Base-by-base conservation (phyloP, 1,140 invertebrate species). In the Venustaconcha ellipsiformis region DNA sequence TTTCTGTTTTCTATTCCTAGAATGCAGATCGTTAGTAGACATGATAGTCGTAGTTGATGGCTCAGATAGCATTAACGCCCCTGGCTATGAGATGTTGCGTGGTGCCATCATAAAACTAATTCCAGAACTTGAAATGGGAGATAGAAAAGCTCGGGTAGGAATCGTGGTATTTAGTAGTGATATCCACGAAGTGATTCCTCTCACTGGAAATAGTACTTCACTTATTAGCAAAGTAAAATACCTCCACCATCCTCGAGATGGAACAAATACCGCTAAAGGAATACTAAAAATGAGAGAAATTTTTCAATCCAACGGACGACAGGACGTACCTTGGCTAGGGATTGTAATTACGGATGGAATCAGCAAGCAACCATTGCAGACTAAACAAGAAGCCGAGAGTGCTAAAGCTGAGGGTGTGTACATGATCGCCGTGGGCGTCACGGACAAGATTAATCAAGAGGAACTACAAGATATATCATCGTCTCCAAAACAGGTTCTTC, bases 1-100 rank as follows among this genome's bases (percentile, higher is more conserved):
- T 48, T 48, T 48, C 37, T 11, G 37, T 48, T 48, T 48, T 48
- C 37, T 48, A 48, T 11, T 11, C 5, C 37, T 55, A 77, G 75
- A 77, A 77, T 77, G 75, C 56, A 56, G 70, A 13, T 67, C 63
- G 5, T 48, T 77, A n/a, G 68, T 77, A 57, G 75, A 77, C 48
- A 15, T 77, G 20, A 67, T 18, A 55, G 2, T 77, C 20, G 75
- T 77, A 17, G 63, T 77, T n/a, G 75, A 77, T 30, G 75, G 75
- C 56, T 77, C 75, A 11, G 75, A 77, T 57, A 77, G 75, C 58
- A 72, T 77, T 30, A 48, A 26, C 11, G 14, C 18, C 20, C 26
- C 15, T 15, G 57, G 72, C n/a, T 77, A 68, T 56, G 58, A 30
- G 4, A 37, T 60, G 8, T 20, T 77, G 20, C n/a, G 59, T 30